Base-by-base conservation (phyloP, 2,888 invertebrate species). In the Nebria salina region DNA sequence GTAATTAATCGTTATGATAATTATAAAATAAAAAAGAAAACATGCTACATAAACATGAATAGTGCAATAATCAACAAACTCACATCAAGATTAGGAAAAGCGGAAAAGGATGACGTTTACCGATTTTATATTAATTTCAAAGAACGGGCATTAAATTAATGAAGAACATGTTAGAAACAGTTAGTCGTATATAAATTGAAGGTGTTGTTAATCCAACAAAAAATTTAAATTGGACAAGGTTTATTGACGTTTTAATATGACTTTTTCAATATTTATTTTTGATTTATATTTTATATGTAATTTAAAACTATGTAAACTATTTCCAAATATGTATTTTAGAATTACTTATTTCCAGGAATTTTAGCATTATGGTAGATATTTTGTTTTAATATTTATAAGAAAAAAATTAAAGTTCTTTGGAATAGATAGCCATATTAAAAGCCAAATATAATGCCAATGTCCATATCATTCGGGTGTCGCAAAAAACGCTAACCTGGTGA, bases 401-500 rank as follows among this genome's bases (percentile, higher is more conserved):
- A 34, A 34, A 34, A 34, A 34, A 34, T n/a, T n/a, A 34, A 34
- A 34, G 34, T 34, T 5, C 34, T 34, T 34, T 34, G 1, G 34
- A 0, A 34, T 2, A 34, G 5, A 5, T 34, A 34, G 34, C 34
- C 34, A 34, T 34, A 34, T 34, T 34, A 34, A 34, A 34, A 34
- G 34, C 1, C 34, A 34, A 4, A 34, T 1, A 34, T 34, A 34
- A 34, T 34, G 34, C 34, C 54, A 54, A 54, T 54, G 8, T 54
- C 34, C 34, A 34, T 7, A 54, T 54, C 54, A 54, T 54, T 54
- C 34, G 70, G 34, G 70, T 70, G 70, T 70, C 70, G 70, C 6
- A 70, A 26, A 66, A 70, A 73, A 72, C 77, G 83, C 85, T 85
- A 43, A 87, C 86, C 86, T 86, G 86, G 86, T 83, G 86, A 86